These are phyloP conservation scores for Uropetala carovei DNA, from an alignment of 2,888 invertebrate genomes.

Conservation along the genomic window DNA sequence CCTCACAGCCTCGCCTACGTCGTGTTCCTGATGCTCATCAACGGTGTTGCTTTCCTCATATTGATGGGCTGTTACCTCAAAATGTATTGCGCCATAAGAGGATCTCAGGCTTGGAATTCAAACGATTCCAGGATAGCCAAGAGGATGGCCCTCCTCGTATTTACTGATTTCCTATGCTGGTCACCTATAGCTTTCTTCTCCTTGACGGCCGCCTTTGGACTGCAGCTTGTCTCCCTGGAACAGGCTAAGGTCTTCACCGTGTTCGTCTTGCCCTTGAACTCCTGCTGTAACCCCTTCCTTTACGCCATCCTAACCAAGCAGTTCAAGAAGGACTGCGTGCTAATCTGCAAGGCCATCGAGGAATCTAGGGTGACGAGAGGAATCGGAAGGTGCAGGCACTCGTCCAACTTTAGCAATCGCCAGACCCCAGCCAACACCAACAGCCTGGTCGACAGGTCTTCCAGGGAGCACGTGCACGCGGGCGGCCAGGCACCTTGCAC, in stretches of 20 bases:
- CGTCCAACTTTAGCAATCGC: constrained; percentile 91
- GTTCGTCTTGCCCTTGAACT: constrained; percentile 96
- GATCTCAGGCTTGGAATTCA: constrained; percentile 97
- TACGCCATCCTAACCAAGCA: constrained; percentile 98
- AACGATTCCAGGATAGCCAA: constrained; percentile 98
- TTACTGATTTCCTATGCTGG: constrained; percentile 99
- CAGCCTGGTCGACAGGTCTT: constrained; percentile 87
- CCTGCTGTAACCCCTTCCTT: constrained; percentile 98
- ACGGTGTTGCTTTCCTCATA: constrained; percentile 95
- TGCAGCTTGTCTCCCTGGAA: constrained; percentile 93
- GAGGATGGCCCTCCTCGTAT: constrained; percentile 96
- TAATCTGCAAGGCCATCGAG: constrained; percentile 96
- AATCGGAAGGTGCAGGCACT: constrained; percentile 90
- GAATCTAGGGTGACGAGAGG: constrained; percentile 93
- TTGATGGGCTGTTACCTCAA: constrained; percentile 97
- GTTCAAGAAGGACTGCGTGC: constrained; percentile 97
- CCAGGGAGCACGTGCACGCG: constrained; percentile 82
- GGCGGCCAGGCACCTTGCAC: constrained; percentile 77
- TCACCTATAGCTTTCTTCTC: constrained; percentile 98
- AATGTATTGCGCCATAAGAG: constrained; percentile 98
- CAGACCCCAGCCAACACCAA: constrained; percentile 93
- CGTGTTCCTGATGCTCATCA: constrained; percentile 92
- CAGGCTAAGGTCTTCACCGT: constrained; percentile 97
- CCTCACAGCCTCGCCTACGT: constrained; percentile 91
- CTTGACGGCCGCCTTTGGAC: constrained; percentile 93